A percentile compares a stretch with the other conserved stretches of the same genome.
These are phyloP conservation scores for Atractosteus spatula DNA, from an alignment of 2,113 vertebrate genomes.

Conservation along the genomic window DNA sequence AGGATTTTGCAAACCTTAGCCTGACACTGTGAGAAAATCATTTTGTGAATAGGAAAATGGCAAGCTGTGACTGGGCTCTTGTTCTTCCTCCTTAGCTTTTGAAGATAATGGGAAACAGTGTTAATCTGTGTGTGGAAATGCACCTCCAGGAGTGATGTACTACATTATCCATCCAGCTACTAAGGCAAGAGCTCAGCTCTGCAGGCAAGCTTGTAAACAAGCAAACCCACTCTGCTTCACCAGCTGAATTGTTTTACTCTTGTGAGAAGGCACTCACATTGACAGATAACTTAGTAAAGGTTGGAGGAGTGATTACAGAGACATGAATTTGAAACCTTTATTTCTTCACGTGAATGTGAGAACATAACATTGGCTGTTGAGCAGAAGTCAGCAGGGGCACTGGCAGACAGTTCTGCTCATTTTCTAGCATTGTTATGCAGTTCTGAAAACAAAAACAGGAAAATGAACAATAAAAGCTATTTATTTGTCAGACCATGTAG, in stretches of 20 bases:
- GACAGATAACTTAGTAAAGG: neutral
- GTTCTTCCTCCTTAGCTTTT: too few relatives aligned
- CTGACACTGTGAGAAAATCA: too few relatives aligned
- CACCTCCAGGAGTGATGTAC: too few relatives aligned
- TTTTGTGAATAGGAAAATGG: too few relatives aligned
- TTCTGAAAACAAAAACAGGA: neutral
- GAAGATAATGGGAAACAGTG: too few relatives aligned
- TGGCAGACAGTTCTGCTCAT: neutral
- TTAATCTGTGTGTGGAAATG: too few relatives aligned
- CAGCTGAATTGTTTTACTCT: neutral
- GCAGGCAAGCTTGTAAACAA: neutral
- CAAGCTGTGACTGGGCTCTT: too few relatives aligned
- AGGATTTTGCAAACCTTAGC: too few relatives aligned
- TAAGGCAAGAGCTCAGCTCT: neutral
- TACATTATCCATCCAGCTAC: neutral
- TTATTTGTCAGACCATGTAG: neutral
- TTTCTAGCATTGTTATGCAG: neutral
- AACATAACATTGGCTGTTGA: neutral
- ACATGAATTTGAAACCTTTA: neutral
- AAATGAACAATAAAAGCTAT: neutral
- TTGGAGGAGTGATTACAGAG: neutral
- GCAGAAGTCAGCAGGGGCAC: neutral
- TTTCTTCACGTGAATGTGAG: neutral
- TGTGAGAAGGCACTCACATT: neutral
- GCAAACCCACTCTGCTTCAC: neutral